A percentile compares a stretch with the other conserved stretches of the same genome.
phyloP scores from a whole-genome alignment of 2,888 invertebrate genomes.

The Mythimna albipuncta region DNA sequence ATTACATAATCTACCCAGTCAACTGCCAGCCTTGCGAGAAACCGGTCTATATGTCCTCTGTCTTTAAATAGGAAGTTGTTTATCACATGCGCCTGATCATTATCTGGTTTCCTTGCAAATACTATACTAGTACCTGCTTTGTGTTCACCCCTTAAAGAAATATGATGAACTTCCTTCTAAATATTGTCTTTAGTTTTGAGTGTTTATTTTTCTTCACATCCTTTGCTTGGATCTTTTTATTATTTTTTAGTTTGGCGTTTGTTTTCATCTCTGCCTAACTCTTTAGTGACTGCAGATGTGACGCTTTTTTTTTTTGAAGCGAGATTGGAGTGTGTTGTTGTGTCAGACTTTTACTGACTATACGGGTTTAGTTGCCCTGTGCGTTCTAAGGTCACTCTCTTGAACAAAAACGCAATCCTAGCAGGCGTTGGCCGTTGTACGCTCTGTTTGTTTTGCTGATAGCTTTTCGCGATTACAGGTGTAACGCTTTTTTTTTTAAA shows the following conservation, averaged over 20 bases:
- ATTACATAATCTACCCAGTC: constrained; percentile 35
- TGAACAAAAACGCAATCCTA: too few species aligned
- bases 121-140: constrained; percentile 19
- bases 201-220: constrained; percentile 7
- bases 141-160: background rate
- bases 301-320: too few species aligned
- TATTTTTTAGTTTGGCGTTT: background rate
- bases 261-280: background rate
- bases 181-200: constrained; percentile 26
- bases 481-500: too few species aligned
- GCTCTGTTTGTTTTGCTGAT: too few species aligned
- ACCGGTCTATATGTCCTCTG: constrained; percentile 59
- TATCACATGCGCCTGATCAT: constrained; percentile 50
- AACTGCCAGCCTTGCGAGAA: constrained; percentile 54
- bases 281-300: background rate
- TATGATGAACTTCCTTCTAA: constrained; percentile 26
- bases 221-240: background rate
- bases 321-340: too few species aligned
- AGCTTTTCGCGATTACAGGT: too few species aligned
- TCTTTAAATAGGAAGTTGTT: constrained; percentile 64
- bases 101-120: constrained; percentile 61
- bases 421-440: too few species aligned
- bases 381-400: too few species aligned
- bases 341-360: too few species aligned
- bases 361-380: too few species aligned